Base-by-base conservation (phyloP, 2,113 vertebrate species). In the Mellivora capensis region DNA sequence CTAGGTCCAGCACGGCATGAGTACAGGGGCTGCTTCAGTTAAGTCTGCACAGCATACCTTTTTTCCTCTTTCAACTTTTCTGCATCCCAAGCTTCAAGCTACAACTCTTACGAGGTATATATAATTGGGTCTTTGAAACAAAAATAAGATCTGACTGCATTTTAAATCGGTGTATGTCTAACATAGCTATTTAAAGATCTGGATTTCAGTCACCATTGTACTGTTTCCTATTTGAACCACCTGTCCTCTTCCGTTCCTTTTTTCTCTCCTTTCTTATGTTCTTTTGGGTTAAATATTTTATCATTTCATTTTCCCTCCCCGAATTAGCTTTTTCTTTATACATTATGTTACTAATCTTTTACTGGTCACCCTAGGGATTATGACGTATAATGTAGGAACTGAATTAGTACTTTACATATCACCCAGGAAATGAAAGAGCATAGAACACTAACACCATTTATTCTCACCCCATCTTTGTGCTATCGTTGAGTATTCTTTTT, bases 211-310 rank as follows among this genome's bases (percentile, higher is more conserved):
- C 54, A 47, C 31, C 34, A 49, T 13, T 85, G 21, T 49, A 88
- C 29, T 79, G 29, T 44, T 83, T 84, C 21, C 29, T 44, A 59
- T 85, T 62, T 93, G 64, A 81, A 67, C 7, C n/a, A 67, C 61
- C 10, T 42, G 18, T 42, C 29, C 54, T 49, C 62, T 86, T 69
- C 14, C 34, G 29, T 17, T 67, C 39, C 6, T 69, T 64, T 71
- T 91, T 62, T 39, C 47, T 49, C 10, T 82, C 67, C 6, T 54
- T 81, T 81, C 34, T 87, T n/a, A 31, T 1, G n/a, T 94, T 77
- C 42, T 87, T 95, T 93, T 52, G 25, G 29, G 44, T 83, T 74
- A 93, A 93, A 49, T 74, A 57, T 94, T 83, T 79, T 67, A 87
- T 77, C 59, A 89, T 71, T 93, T 86, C 47, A 90, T 76, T 59